phyloP scores from a whole-genome alignment of 2,888 invertebrate species.

The Scotopteryx bipunctaria region DNA sequence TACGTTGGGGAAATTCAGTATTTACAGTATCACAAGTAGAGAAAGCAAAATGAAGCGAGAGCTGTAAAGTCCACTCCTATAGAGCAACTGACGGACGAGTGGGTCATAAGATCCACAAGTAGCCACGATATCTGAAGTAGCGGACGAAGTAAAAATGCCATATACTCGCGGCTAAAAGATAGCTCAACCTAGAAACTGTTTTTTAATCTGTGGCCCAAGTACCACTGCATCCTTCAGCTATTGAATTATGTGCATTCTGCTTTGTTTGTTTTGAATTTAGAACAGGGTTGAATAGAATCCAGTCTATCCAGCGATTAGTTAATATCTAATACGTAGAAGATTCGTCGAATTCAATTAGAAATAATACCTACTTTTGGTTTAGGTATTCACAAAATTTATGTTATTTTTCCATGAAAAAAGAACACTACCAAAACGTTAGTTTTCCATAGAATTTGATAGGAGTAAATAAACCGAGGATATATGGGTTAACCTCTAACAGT shows the following conservation, averaged over 20 bases:
- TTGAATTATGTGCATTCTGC: background rate
- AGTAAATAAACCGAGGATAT: conserved; percentile 7
- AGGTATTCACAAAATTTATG: too few species aligned
- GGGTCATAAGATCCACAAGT: background rate
- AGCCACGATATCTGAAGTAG: background rate
- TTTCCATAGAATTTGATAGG: background rate
- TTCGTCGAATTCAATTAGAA: too few species aligned
- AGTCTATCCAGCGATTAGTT: too few species aligned
- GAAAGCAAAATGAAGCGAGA: background rate
- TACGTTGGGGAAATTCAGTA: too few species aligned
- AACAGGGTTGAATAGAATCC: too few species aligned
- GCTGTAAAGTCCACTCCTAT: background rate
- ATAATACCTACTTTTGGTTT: too few species aligned
- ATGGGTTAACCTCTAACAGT: conserved; percentile 17
- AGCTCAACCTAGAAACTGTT: too few species aligned
- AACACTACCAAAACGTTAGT: background rate
- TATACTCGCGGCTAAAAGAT: background rate
- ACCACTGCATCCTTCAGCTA: background rate
- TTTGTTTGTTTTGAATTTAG: background rate
- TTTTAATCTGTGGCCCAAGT: too few species aligned
- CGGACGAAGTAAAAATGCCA: background rate
- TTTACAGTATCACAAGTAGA: background rate
- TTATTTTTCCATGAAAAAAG: too few species aligned
- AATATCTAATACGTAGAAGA: too few species aligned
- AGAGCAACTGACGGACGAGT: background rate